Base-by-base conservation (phyloP, 1,140 invertebrate genomes). In the Rhizoglyphus robini region DNA sequence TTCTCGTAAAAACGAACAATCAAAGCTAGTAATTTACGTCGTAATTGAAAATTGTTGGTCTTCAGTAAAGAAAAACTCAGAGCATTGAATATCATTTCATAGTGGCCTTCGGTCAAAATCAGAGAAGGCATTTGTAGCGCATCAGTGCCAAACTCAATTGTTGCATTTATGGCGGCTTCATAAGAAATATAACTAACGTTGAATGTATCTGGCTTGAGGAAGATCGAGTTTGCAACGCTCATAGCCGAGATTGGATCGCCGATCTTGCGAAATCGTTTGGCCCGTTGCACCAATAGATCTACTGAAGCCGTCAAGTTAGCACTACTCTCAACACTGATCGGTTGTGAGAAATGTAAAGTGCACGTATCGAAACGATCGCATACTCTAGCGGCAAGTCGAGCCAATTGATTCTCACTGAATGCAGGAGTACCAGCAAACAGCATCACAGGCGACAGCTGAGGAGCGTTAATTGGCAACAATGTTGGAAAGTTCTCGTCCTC, bases 371-470 rank as follows among this genome's bases (percentile, higher is more conserved):
- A 68, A 27, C 32, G 27, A 60, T 68, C 67, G 38, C 67, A 68
- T 4, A 66, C 31, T 60, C 48, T 23, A 25, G 48, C 51, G 0
- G 62, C 38, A 25, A 68, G 61, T 3, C 65, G 54, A n/a, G 29
- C 49, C 36, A 58, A 29, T 48, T 38, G 25, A 20, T 2, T 57
- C 15, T 48, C 63, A 34, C 4, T 18, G 41, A 60, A 54, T 8
- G 34, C 34, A 29, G 70, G 66, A 30, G 65, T 64, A 23, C 68
- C 70, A 36, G 48, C 20, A 20, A 71, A 65, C 0, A 57, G 66
- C 13, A 71, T 70, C 13, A 69, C 63, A 8, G 48, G 67, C 13
- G 70, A 68, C 29, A 65, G 66, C 63, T 71, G 68, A 29, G 68
- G 70, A 23, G 60, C 31, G 34, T 67, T 67, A 4, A 71, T 20